phyloP scores from a whole-genome alignment of 2,113 vertebrate species.

The Ardeotis arabs region DNA sequence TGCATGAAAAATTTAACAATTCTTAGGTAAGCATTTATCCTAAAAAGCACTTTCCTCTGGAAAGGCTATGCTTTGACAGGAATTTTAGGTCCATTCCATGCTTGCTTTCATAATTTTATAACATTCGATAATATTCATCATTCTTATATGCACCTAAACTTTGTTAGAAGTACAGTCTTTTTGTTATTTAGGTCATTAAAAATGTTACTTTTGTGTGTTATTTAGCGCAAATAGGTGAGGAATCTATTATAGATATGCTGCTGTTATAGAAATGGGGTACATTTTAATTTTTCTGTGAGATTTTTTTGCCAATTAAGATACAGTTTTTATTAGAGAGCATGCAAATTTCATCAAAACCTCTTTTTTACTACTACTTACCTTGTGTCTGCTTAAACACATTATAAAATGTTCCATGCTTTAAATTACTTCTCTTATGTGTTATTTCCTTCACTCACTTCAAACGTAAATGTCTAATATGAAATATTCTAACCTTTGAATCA shows the following conservation, averaged over 20 bases:
- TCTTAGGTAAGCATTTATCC: conserved; percentile 57
- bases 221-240: not conserved
- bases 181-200: not conserved
- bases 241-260: not conserved
- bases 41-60: conserved; percentile 9
- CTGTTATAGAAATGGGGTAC: not conserved
- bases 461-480: not conserved
- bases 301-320: not conserved
- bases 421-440: not conserved
- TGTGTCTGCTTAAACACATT: not conserved
- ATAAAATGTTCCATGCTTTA: not conserved
- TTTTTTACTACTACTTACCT: not conserved
- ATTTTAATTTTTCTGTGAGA: not conserved
- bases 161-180: not conserved
- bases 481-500: not conserved
- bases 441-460: not conserved
- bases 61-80: not conserved
- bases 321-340: not conserved
- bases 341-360: not conserved
- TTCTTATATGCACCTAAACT: not conserved
- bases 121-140: not conserved
- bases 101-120: not conserved
- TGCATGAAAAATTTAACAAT: conserved; percentile 55
- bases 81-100: not conserved
- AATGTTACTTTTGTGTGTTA: not conserved